Percentiles rank a stretch among this genome's conserved stretches.
Evolutionary conservation across 2,888 invertebrate genomes (phyloP).

Genomic region (Platynereis dumerilii): DNA sequence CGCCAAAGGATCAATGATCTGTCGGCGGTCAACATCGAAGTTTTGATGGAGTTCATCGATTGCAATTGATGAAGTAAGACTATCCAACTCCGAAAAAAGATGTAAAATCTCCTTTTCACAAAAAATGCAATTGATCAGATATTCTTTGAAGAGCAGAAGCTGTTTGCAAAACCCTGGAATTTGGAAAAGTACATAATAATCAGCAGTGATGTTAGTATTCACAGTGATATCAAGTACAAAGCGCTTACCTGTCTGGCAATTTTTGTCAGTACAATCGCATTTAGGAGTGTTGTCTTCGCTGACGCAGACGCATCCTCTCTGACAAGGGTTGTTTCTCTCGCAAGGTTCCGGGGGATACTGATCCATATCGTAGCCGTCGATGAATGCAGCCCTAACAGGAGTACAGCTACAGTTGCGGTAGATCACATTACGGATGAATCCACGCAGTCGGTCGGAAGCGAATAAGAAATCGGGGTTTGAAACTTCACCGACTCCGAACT

Average conservation of each 20-base stretch:
- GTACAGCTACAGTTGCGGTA: constrained; percentile 58
- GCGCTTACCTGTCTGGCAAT: not conserved
- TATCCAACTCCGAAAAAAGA: too few relatives aligned
- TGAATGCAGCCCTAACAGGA: constrained; percentile 41
- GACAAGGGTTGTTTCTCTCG: constrained; percentile 48
- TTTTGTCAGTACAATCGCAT: constrained; percentile 49
- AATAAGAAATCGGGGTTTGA: constrained; percentile 46
- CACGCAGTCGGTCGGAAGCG: constrained; percentile 43
- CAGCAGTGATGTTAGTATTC: too few relatives aligned
- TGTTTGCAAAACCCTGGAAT: too few relatives aligned
- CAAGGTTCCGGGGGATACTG: constrained; percentile 44
- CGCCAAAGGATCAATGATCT: too few relatives aligned
- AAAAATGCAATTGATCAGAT: too few relatives aligned
- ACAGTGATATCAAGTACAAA: too few relatives aligned
- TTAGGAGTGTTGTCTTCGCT: constrained; percentile 47
- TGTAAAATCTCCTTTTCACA: too few relatives aligned
- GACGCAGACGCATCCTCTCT: constrained; percentile 52
- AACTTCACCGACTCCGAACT: constrained; percentile 34
- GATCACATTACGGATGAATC: constrained; percentile 54
- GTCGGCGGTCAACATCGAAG: too few relatives aligned
- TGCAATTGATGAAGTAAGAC: too few relatives aligned
- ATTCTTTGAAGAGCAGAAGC: too few relatives aligned
- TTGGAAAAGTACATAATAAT: too few relatives aligned
- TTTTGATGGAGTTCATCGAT: too few relatives aligned
- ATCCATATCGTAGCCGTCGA: constrained; percentile 41